phyloP scores from a whole-genome alignment of 2,113 vertebrate species.

The Eptesicus fuscus region DNA sequence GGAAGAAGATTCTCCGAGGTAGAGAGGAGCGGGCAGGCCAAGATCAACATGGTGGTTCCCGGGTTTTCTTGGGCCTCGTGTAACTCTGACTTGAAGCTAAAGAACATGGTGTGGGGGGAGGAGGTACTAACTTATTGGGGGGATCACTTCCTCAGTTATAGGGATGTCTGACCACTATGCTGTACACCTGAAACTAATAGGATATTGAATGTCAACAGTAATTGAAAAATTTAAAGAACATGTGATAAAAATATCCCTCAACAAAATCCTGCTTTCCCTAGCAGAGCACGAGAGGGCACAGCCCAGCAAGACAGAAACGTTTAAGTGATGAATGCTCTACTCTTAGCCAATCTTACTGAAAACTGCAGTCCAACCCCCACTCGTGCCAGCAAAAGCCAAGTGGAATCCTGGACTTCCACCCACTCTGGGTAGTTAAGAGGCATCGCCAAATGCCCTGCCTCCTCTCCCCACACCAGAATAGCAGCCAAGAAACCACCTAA shows the following conservation, averaged over 20 bases:
- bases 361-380: background rate
- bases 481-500: background rate
- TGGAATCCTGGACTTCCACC: background rate
- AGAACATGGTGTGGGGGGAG: background rate
- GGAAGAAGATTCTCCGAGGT: background rate
- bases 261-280: background rate
- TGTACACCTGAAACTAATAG: background rate
- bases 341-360: background rate
- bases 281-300: too few relatives aligned
- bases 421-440: background rate
- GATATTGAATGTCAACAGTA: background rate
- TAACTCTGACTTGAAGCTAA: background rate
- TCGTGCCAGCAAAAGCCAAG: background rate
- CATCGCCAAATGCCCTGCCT: background rate
- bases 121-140: background rate
- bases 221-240: background rate
- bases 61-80: background rate
- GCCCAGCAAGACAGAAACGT: background rate
- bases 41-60: background rate
- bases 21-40: background rate
- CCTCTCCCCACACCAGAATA: too few relatives aligned
- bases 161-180: background rate
- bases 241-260: background rate
- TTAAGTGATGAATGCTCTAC: background rate
- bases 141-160: background rate